These are phyloP conservation scores for Fulica atra DNA, from an alignment of 2,113 vertebrate species.

Conservation along the genomic window DNA sequence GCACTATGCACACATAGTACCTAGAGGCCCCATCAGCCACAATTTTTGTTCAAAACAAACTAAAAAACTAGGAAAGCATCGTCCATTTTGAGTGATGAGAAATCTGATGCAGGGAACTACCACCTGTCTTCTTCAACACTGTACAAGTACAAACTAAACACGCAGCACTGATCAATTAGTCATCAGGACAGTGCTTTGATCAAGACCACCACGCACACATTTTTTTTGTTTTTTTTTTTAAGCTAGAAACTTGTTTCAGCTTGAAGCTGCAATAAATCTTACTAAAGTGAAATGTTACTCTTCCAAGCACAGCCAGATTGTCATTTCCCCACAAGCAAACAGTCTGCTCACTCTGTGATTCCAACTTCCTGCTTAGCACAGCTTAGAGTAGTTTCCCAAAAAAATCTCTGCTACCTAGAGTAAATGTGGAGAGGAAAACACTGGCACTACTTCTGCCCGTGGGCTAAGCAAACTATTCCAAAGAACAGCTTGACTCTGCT, in stretches of 20 bases:
- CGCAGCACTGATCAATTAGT: not conserved
- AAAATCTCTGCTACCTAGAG: not conserved
- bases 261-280: constrained; percentile 42
- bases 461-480: not conserved
- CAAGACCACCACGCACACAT: not conserved
- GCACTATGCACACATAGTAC: not conserved
- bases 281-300: constrained; percentile 25
- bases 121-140: not conserved
- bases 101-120: not conserved
- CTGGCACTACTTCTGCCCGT: not conserved
- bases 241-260: not conserved
- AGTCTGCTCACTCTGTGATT: constrained; percentile 17
- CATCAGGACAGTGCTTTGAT: constrained; percentile 7
- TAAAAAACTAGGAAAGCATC: not conserved
- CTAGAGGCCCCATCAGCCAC: not conserved
- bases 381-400: not conserved
- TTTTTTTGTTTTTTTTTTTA: not conserved
- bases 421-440: not conserved
- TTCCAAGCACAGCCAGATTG: not conserved
- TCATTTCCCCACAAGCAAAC: not conserved
- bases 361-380: not conserved
- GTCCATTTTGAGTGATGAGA: not conserved
- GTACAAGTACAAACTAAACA: not conserved
- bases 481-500: not conserved
- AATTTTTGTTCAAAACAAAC: not conserved